phyloP scores from a whole-genome alignment of 2,888 invertebrate species.

The Anagyrus pseudococci region DNA sequence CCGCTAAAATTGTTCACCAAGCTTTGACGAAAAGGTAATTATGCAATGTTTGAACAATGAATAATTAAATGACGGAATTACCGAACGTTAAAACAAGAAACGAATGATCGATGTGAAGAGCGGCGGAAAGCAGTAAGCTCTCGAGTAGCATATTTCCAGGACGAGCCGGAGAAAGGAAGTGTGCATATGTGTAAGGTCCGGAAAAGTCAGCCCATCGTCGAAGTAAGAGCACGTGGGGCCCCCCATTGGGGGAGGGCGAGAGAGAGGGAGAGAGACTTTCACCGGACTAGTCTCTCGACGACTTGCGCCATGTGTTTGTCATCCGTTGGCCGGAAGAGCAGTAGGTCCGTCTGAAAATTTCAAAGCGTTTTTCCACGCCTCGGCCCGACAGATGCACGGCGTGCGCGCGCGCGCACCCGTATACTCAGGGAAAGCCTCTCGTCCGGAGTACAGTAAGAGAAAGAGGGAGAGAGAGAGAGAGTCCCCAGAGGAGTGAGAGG shows the following conservation, averaged over 20 bases:
- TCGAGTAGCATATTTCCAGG: too few species aligned
- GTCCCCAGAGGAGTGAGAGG: not conserved
- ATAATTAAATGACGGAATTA: too few species aligned
- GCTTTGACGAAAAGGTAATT: too few species aligned
- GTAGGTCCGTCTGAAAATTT: constrained; percentile 36
- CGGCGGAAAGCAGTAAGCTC: too few species aligned
- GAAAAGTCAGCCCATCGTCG: too few species aligned
- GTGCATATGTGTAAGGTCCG: too few species aligned
- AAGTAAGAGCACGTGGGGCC: constrained; percentile 50
- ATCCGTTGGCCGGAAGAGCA: constrained; percentile 33
- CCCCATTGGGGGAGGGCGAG: constrained; percentile 48
- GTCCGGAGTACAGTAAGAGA: not conserved
- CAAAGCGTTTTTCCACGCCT: constrained; percentile 24
- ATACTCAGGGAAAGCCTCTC: too few species aligned
- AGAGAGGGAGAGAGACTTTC: constrained; percentile 51
- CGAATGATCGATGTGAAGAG: too few species aligned
- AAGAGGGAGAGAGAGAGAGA: not conserved
- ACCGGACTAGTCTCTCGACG: constrained; percentile 45
- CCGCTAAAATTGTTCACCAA: too few species aligned
- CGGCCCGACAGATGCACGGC: constrained; percentile 14
- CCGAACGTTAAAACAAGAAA: too few species aligned
- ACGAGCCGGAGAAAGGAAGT: too few species aligned
- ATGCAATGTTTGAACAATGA: too few species aligned
- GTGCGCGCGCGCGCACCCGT: not conserved
- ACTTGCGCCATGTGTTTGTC: constrained; percentile 55